A percentile compares a stretch with the other conserved stretches of the same genome.
Conservation (phyloP, 2,797 vertebrate species). For the Schizothorax lantsangensis region DNA sequence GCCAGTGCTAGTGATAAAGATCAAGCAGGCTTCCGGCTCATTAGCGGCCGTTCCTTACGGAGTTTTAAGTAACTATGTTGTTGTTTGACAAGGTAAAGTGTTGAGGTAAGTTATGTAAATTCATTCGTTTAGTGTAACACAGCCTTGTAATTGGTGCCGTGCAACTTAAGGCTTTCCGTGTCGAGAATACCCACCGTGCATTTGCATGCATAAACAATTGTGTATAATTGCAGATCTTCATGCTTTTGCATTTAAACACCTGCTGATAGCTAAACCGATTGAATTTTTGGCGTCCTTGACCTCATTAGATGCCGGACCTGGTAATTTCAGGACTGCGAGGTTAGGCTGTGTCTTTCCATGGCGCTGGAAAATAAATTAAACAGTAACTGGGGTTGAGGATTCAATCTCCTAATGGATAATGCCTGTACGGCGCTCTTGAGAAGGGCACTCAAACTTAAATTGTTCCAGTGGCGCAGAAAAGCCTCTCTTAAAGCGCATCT, state of each 20-base stretch:
- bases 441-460: constrained; percentile 31
- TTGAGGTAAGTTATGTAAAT: constrained; percentile 35
- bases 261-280: not conserved
- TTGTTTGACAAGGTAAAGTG: constrained; percentile 34
- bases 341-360: not conserved
- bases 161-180: constrained; percentile 11
- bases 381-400: constrained; percentile 45
- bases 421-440: constrained; percentile 31
- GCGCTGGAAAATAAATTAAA: constrained; percentile 37
- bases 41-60: not conserved
- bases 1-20: constrained; percentile 1
- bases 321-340: not conserved
- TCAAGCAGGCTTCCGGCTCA: constrained; percentile 6
- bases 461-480: constrained; percentile 43
- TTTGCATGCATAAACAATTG: constrained; percentile 8
- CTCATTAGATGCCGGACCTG: constrained; percentile 7
- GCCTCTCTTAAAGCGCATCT: constrained; percentile 30
- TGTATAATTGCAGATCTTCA: not conserved
- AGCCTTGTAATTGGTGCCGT: constrained; percentile 2
- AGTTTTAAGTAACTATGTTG: constrained; percentile 34
- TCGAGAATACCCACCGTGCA: not conserved
- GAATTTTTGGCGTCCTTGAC: constrained; percentile 3
- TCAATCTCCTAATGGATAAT: constrained; percentile 49
- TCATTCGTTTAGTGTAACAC: constrained; percentile 15
- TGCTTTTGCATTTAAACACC: constrained; percentile 21